phyloP scores from a whole-genome alignment of 2,888 invertebrate genomes.

The Orthosia gothica region DNA sequence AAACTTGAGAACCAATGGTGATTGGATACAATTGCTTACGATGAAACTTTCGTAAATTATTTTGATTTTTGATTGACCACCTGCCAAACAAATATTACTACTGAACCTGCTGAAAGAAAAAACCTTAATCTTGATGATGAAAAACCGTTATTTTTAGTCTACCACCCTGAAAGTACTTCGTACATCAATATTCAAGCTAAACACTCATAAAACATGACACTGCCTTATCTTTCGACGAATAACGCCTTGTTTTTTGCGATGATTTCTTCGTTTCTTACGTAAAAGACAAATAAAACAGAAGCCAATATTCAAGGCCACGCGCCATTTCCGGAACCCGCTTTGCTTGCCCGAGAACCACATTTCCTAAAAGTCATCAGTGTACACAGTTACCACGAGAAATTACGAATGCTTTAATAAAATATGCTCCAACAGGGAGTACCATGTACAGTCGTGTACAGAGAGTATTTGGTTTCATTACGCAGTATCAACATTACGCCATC shows the following conservation, averaged over 20 bases:
- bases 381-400: constrained; percentile 47
- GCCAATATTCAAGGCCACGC: neutral
- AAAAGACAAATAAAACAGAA: neutral
- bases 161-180: neutral
- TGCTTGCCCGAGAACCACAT: constrained; percentile 17
- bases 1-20: no score
- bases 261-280: neutral
- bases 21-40: no score
- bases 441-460: constrained; percentile 50
- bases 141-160: neutral
- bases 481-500: constrained; percentile 72
- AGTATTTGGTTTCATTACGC: constrained; percentile 79
- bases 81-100: no score
- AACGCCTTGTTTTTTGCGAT: neutral
- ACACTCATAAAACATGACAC: no score
- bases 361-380: constrained; percentile 39
- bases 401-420: constrained; percentile 59
- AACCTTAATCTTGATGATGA: neutral
- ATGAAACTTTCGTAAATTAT: no score
- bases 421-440: constrained; percentile 41
- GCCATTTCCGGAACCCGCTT: neutral
- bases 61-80: no score
- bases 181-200: no score
- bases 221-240: no score
- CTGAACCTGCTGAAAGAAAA: neutral